Base-by-base conservation (phyloP, 1,140 invertebrate genomes). In the Aplysia californica region DNA sequence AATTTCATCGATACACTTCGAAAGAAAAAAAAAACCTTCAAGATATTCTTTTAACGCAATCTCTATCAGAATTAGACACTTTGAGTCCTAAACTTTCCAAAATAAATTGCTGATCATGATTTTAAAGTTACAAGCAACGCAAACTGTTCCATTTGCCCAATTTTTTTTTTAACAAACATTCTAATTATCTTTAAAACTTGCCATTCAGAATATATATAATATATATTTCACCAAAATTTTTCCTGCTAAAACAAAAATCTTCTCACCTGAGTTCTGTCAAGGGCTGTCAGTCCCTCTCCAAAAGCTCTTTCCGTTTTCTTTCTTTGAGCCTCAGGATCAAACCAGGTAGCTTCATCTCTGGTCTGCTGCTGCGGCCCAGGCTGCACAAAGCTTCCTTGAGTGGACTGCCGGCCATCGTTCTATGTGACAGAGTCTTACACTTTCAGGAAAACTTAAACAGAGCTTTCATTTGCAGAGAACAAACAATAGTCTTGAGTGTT, bases 241-340 rank as follows among this genome's bases (percentile, higher is more conserved):
- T n/a, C 36, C 35, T 6, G 31, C 21, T 5, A 26, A 4, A 41
- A 73, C 70, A n/a, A n/a, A n/a, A n/a, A n/a, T n/a, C n/a, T n/a
- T n/a, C n/a, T 73, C 50, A 73, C 70, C 59, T 67, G 39, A n/a
- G 26, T 66, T 69, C 68, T 78, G 44, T 75, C 35, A 39, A 58
- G 70, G 23, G 65, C 36, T 67, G 76, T 73, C 38, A 80, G 70
- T 36, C 79, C 79, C 35, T 74, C 70, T 18, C 66, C 79, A 75
- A 61, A 59, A 21, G 79, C 79, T 61, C 69, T 70, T 15, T 72
- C 55, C 15, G 79, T 80, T 59, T 66, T 75, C 55, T 61, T 77
- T 21, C 70, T 26, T 41, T 29, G 1, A 39, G 38, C 70, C 3
- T 59, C 56, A 20, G 20, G 29, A 70, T n/a, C 44, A 39, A 26